Evolutionary conservation across 1,140 invertebrate species (phyloP), one percentile per base, ranked within the genome.

Genomic region (Cyphomyrmex costatus): DNA sequence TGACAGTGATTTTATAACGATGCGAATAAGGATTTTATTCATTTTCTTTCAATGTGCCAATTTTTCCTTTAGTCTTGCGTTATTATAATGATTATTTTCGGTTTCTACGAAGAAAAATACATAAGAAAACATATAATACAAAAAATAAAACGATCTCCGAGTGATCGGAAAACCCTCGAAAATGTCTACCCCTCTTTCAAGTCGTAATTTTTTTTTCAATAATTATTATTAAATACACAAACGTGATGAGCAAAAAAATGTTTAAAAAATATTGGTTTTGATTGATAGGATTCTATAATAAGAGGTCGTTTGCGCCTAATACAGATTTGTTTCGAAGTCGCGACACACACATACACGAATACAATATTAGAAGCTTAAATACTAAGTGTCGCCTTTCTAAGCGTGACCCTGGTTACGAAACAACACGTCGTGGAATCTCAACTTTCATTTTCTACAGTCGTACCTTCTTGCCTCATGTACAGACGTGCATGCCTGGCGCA

Each of bases 391-490:
- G 86, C 89, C 89, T 91, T 91, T 91, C 89, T 88, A 91, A 91
- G 86, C 71, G 73, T 84, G 89, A 90, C 73, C 89, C 83, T 90
- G 89, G 73, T 91, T 91, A 84, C 89, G 89, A 91, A 91, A 91
- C 71, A 19, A 76, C 51, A 73, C 76, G 61, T 74, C 78, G 84
- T 83, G 90, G 90, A 91, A 91, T 91, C 90, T 88, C 84, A 79
- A 91, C 90, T 91, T 91, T 91, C 90, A 91, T 91, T 91, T 91
- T 91, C 90, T 87, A 85, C 60, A 24, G 56, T 87, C 74, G 56
- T 79, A 71, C 71, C 74, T 76, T 27, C 71, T 76, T 65, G 60
- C 82, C 36, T 71, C 51, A 53, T 7, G 12, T 42, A 53, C 49
- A 27, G 86, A 71, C 63, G 73, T 63, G 8, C 36, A 42, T 42